A percentile compares a stretch with the other conserved stretches of the same genome.
phyloP scores from a whole-genome alignment of 2,113 vertebrate species.

The Dromaius novaehollandiae region DNA sequence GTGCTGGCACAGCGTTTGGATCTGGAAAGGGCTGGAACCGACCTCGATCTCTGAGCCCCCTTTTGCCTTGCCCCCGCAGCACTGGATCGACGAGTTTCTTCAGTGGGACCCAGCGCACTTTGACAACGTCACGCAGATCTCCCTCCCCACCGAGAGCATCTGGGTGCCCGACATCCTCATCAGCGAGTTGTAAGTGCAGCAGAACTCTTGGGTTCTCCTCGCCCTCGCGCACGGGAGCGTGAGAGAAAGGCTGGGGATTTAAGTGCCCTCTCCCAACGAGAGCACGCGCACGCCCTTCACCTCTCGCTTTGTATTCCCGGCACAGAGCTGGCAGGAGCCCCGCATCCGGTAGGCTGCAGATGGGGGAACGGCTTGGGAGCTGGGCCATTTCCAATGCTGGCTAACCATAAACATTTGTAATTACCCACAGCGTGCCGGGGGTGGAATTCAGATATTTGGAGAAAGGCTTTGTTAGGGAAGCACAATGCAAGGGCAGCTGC shows the following conservation, averaged over 20 bases:
- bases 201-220: too few relatives aligned
- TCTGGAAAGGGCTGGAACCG: accelerated
- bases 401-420: not conserved
- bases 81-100: constrained; percentile 94
- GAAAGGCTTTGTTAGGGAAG: constrained; percentile 60
- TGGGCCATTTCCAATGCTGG: constrained; percentile 67
- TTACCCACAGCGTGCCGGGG: constrained; percentile 31
- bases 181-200: constrained; percentile 92
- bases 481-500: constrained; percentile 71
- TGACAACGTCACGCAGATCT: constrained; percentile 90
- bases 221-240: not conserved
- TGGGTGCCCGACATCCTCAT: constrained; percentile 98
- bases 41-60: not conserved
- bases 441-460: constrained; percentile 52
- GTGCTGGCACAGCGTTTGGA: not conserved
- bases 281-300: not conserved
- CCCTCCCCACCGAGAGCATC: constrained; percentile 87
- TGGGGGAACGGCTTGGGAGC: constrained; percentile 42
- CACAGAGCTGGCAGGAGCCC: constrained; percentile 42
- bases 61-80: constrained; percentile 67
- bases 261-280: accelerated
- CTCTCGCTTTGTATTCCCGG: not conserved
- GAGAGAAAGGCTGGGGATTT: accelerated
- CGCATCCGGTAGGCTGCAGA: constrained; percentile 35
- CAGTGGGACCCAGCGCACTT: constrained; percentile 90